These are phyloP conservation scores for Siphlonurus alternatus DNA, from an alignment of 2,888 invertebrate genomes.

Conservation along the genomic window DNA sequence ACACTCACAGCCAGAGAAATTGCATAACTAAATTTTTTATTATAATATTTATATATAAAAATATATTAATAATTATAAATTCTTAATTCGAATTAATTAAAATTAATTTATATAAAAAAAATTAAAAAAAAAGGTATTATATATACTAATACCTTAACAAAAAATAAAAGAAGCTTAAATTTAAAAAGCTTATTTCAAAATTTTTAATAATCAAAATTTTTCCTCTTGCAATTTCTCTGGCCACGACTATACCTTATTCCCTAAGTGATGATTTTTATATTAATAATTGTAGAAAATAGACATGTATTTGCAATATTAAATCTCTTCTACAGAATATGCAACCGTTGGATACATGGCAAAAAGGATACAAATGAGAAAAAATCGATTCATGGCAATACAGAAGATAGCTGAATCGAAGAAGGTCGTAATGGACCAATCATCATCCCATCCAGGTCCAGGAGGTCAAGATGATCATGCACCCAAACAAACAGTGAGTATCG, in stretches of 20 bases:
- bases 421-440: slow-evolving; percentile 52
- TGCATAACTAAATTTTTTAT: not conserved
- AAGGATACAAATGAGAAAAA: slow-evolving; percentile 90
- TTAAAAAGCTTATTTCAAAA: not conserved
- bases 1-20: not conserved
- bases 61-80: no score
- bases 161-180: not conserved
- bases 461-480: slow-evolving; percentile 41
- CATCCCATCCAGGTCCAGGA: slow-evolving; percentile 29
- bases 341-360: slow-evolving; percentile 97
- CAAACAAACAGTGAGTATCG: slow-evolving; percentile 55
- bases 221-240: not conserved
- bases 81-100: no score
- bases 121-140: not conserved
- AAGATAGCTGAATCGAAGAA: slow-evolving; percentile 88
- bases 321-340: slow-evolving; percentile 67
- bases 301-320: not conserved
- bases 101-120: not conserved
- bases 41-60: not conserved
- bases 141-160: no score
- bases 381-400: slow-evolving; percentile 75
- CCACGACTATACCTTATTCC: not conserved
- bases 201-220: not conserved
- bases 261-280: not conserved
- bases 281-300: not conserved